Conservation (phyloP, 2,888 invertebrate genomes). For the Lasioglossum marginatum region DNA sequence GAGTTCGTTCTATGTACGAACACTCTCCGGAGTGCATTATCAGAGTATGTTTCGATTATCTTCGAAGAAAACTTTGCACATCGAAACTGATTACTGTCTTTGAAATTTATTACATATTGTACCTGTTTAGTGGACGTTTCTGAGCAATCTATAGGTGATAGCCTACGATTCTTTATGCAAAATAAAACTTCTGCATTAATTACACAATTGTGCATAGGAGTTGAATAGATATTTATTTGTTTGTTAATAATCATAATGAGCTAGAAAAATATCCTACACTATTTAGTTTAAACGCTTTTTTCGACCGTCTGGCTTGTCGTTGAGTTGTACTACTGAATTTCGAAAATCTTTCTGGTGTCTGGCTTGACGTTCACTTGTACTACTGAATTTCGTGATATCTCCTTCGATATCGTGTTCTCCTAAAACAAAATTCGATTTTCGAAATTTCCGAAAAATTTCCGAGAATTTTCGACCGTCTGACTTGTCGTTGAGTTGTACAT, state of each 20-base stretch:
- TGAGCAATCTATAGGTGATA: not conserved
- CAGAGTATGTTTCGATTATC: too few relatives aligned
- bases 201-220: not conserved
- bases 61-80: not conserved
- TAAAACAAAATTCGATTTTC: too few relatives aligned
- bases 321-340: too few relatives aligned
- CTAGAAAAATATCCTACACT: accelerated
- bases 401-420: too few relatives aligned
- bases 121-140: not conserved
- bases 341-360: too few relatives aligned
- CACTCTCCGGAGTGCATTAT: not conserved
- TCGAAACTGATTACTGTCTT: too few relatives aligned
- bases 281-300: not conserved
- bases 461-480: too few relatives aligned
- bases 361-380: too few relatives aligned
- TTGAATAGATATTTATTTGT: not conserved
- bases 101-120: not conserved
- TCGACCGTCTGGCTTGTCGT: too few relatives aligned
- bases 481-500: too few relatives aligned
- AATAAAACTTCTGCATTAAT: not conserved
- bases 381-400: too few relatives aligned
- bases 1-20: not conserved
- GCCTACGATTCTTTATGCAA: not conserved
- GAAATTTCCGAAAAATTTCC: too few relatives aligned
- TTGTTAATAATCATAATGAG: not conserved